Percentiles rank a stretch among this genome's conserved stretches.
Evolutionary conservation across 2,888 invertebrate genomes (phyloP).

Genomic region (Orchesella flavescens): DNA sequence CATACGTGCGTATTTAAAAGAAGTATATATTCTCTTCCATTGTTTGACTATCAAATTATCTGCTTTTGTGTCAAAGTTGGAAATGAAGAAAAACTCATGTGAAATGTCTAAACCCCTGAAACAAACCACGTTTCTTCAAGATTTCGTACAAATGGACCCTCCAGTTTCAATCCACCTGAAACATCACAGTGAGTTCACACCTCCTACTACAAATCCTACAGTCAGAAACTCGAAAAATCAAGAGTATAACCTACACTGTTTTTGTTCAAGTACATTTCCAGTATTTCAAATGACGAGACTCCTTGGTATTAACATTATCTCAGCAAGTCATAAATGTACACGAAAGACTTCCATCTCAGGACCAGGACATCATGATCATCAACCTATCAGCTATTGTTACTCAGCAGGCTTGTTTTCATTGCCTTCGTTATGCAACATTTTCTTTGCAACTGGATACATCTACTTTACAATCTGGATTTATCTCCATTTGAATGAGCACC

Average conservation of each 20-base stretch:
- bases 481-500: slow-evolving; percentile 16
- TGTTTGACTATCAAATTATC: no score
- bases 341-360: not conserved
- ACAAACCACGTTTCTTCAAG: not conserved
- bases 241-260: slow-evolving; percentile 9
- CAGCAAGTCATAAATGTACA: not conserved
- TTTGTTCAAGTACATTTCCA: slow-evolving; percentile 1
- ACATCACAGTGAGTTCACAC: not conserved
- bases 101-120: not conserved
- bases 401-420: not conserved
- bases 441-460: not conserved
- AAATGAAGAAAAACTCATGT: not conserved
- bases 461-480: slow-evolving; percentile 36
- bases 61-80: no score
- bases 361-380: not conserved
- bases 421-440: slow-evolving; percentile 10
- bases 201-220: not conserved
- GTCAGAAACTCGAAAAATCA: not conserved
- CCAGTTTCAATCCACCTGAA: no score
- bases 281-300: slow-evolving; percentile 3
- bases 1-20: no score
- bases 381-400: not conserved
- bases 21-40: no score
- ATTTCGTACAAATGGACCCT: not conserved
- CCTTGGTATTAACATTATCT: slow-evolving; percentile 19